Evolutionary conservation across 2,113 vertebrate species (phyloP).

Genomic region (Phalacrocorax aristotelis): DNA sequence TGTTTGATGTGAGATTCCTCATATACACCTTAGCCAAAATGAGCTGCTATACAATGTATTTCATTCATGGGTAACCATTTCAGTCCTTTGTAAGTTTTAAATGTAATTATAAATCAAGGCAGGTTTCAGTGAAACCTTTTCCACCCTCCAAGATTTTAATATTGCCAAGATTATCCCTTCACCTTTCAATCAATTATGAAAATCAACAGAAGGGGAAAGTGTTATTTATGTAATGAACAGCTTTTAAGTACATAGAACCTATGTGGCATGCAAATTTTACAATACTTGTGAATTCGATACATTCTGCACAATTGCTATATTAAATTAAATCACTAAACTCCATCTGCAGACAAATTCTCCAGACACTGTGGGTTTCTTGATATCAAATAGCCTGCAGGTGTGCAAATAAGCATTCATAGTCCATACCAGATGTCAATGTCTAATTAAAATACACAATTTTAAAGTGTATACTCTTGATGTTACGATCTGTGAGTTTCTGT

Average conservation of each 20-base stretch:
- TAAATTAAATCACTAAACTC: conserved; percentile 45
- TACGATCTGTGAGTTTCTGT: background rate
- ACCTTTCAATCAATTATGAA: background rate
- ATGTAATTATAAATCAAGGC: background rate
- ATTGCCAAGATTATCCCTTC: background rate
- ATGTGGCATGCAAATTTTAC: background rate
- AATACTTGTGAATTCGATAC: background rate
- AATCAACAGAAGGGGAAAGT: background rate
- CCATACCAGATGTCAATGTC: conserved; percentile 48
- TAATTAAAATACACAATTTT: conserved; percentile 56
- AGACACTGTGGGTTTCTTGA: background rate
- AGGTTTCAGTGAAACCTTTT: background rate
- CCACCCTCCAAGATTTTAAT: background rate
- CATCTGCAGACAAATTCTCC: conserved; percentile 40
- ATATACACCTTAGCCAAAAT: background rate
- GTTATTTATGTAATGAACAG: background rate
- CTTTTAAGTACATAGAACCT: background rate
- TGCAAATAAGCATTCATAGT: conserved; percentile 38
- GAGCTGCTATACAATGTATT: background rate
- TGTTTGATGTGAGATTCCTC: background rate
- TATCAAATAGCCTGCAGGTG: conserved; percentile 39
- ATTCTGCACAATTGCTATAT: conserved; percentile 13
- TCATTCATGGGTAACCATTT: background rate
- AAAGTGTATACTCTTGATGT: background rate
- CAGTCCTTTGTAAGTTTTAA: background rate